Evolutionary conservation across 92 coral and sea anemone genomes (phyloP).

Genomic region (Ricordea florida): DNA sequence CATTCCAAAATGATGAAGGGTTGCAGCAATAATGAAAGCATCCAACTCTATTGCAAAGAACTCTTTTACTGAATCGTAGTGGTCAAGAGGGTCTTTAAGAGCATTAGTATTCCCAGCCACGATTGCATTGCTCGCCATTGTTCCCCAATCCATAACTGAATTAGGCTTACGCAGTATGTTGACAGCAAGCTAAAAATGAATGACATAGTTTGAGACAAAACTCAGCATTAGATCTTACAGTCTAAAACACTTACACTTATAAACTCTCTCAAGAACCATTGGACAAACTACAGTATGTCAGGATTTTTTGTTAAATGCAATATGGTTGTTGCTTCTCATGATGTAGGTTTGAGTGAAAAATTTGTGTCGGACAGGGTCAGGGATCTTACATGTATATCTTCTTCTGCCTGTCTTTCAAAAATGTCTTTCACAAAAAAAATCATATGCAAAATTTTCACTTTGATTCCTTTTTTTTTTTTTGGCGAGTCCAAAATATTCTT

Average conservation of each 20-base stretch:
- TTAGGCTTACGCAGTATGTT: slow-evolving; percentile 19
- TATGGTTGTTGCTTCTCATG: no score
- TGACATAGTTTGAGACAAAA: slow-evolving; percentile 3
- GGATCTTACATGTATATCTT: background rate
- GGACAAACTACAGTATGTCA: no score
- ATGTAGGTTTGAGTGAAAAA: no score
- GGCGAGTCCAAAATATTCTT: no score
- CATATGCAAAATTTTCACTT: background rate
- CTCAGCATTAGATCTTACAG: background rate
- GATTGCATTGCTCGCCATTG: slow-evolving; percentile 26
- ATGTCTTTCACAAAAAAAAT: background rate
- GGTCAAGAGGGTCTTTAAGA: slow-evolving; percentile 8
- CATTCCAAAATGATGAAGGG: slow-evolving; percentile 42
- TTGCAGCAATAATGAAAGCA: slow-evolving; percentile 34
- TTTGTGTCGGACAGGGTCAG: background rate
- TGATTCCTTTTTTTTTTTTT: background rate
- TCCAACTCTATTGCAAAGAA: slow-evolving; percentile 30
- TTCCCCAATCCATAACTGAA: slow-evolving; percentile 52
- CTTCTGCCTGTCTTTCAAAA: no score
- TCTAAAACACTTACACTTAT: background rate
- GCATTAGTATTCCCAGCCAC: slow-evolving; percentile 46
- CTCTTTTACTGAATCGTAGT: slow-evolving; percentile 27
- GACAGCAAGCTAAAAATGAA: slow-evolving; percentile 22
- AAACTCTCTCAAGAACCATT: background rate
- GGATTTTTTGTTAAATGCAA: no score